phyloP scores from a whole-genome alignment of 1,140 invertebrate species.

The Pseudomyrmex sp. region DNA sequence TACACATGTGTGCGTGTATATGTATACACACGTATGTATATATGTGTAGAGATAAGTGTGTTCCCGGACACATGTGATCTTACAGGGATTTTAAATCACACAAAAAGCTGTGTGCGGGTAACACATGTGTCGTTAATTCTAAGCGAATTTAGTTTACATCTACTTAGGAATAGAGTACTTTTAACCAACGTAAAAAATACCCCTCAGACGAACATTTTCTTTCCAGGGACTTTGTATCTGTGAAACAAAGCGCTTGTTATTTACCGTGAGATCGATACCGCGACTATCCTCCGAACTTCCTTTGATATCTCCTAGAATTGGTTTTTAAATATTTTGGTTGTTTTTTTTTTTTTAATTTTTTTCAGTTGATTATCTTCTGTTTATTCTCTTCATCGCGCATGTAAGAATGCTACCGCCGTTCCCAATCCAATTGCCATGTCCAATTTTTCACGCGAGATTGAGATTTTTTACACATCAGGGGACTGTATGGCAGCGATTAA shows the following conservation, averaged over 20 bases:
- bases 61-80: background rate
- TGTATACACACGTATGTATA: too few species aligned
- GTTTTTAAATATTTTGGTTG: constrained; percentile 59
- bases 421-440: background rate
- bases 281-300: constrained; percentile 25
- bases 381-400: constrained; percentile 63
- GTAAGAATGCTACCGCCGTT: constrained; percentile 62
- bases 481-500: background rate
- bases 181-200: background rate
- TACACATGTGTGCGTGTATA: too few species aligned
- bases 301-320: constrained; percentile 11
- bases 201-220: background rate
- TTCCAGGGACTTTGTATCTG: constrained; percentile 17
- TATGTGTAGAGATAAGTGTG: background rate
- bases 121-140: background rate
- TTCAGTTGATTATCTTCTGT: constrained; percentile 65
- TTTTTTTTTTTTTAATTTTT: constrained; percentile 55
- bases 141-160: background rate
- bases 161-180: constrained; percentile 12
- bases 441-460: background rate
- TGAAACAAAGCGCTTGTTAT: constrained; percentile 11
- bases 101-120: background rate
- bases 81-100: background rate
- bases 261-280: constrained; percentile 11
- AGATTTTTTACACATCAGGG: background rate